These are phyloP conservation scores for Sterrhoptilus dennistouni DNA, from an alignment of 2,113 vertebrate species.

Conservation along the genomic window DNA sequence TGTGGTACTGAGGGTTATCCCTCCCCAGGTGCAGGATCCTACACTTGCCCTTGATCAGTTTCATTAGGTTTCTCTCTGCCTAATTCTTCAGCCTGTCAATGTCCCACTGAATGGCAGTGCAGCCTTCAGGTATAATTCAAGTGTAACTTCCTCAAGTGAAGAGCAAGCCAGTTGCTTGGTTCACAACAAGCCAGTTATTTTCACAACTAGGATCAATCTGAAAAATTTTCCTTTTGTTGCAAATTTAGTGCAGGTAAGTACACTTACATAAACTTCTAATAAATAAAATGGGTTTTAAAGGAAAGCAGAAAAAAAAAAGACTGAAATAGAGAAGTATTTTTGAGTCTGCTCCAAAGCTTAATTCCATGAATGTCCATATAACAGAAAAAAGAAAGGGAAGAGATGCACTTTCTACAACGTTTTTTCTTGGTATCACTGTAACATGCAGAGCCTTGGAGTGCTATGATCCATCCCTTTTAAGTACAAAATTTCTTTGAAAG, in stretches of 20 bases:
- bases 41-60: not conserved
- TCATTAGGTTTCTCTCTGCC: not conserved
- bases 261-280: not conserved
- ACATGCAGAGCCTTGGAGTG: not conserved
- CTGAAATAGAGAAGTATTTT: not conserved
- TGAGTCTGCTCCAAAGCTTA: not conserved
- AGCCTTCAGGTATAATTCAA: not conserved
- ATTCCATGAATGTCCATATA: not conserved
- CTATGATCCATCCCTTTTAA: not conserved
- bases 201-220: not conserved
- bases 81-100: not conserved
- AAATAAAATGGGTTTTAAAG: not conserved
- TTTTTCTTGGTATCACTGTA: not conserved
- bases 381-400: not conserved
- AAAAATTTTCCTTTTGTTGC: not conserved
- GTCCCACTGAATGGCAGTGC: not conserved
- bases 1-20: not conserved
- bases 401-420: not conserved
- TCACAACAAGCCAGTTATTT: not conserved
- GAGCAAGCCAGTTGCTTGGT: not conserved
- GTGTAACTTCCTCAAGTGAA: not conserved
- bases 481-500: not conserved
- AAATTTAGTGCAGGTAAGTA: not conserved
- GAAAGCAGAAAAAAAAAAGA: not conserved
- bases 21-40: not conserved